Evolutionary conservation across 1,140 invertebrate species (phyloP), one percentile per base, ranked within the genome.

Genomic region (Drosophila micromelanica): DNA sequence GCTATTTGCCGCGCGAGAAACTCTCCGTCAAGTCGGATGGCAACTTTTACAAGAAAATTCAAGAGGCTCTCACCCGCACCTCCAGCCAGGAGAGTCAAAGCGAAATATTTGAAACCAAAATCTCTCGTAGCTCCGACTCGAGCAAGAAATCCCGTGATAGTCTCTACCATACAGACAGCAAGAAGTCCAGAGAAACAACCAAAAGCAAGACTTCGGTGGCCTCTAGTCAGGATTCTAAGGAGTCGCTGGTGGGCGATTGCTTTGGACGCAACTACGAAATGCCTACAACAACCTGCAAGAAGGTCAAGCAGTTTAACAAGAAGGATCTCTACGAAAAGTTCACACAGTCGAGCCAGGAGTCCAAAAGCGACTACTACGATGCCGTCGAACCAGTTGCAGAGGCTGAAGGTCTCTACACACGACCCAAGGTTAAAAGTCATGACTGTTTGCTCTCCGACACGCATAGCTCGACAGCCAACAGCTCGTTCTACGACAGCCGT

Each of bases 61-160:
- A 95, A 74, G 92, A 94, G 13, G 92, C 92, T 7, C 92, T 95
- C 17, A 95, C 94, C 2, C 92, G 94, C 20, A 94, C 94, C 8
- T 95, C 95, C 0, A 95, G 95, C 85, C 93, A 94, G 61, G 95
- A 95, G 78, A 95, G 94, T 12, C 94, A 94, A 72, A 95, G 94
- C 67, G 95, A 95, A 76, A 93, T 95, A 70, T 95, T 94, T 67
- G 94, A 95, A 78, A 94, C 94, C 0, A 95, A 94, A 91, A 91
- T 94, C 38, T 94, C 94, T 1, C 94, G 94, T 78, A 94, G 94
- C 69, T 94, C 94, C 13, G 94, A 95, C 64, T 94, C 93, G 2
- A 94, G 94, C 67, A 94, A 94, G 80, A 94, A 94, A 78, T 94
- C 94, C 0, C 92, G 93, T 23, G 94, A 94, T 74, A 94, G 94